These are phyloP conservation scores for Sebastiscus tertius DNA, from an alignment of 2,797 vertebrate genomes.

Conservation along the genomic window DNA sequence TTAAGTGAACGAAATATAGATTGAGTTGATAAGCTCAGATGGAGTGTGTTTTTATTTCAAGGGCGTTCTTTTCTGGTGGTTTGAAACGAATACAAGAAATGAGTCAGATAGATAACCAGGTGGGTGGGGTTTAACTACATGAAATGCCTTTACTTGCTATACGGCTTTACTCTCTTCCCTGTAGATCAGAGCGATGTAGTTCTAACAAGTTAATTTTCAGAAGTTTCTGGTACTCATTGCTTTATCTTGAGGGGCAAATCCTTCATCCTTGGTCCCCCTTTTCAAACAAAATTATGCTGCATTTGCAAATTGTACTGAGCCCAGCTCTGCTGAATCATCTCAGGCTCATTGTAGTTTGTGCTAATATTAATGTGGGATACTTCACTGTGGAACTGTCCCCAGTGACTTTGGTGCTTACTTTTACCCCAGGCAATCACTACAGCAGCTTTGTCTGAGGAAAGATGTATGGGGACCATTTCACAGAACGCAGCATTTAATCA, in stretches of 20 bases:
- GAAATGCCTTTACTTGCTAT: background rate
- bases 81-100: background rate
- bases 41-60: background rate
- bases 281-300: background rate
- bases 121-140: background rate
- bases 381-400: constrained; percentile 29
- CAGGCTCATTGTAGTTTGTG: constrained; percentile 10
- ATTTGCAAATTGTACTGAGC: constrained; percentile 10
- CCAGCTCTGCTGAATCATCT: constrained; percentile 35
- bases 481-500: constrained; percentile 51
- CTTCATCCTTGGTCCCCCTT: background rate
- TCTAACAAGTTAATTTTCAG: background rate
- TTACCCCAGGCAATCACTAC: constrained; percentile 19
- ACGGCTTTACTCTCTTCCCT: background rate
- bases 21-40: background rate
- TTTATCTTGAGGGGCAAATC: constrained; percentile 1
- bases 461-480: constrained; percentile 39
- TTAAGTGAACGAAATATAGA: constrained; percentile 22
- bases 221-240: background rate
- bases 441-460: constrained; percentile 32
- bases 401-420: constrained; percentile 22
- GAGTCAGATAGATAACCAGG: background rate
- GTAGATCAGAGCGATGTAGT: background rate
- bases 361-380: constrained; percentile 34
- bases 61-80: background rate